These are phyloP conservation scores for Grus americana DNA, from an alignment of 2,113 vertebrate species.

Conservation along the genomic window DNA sequence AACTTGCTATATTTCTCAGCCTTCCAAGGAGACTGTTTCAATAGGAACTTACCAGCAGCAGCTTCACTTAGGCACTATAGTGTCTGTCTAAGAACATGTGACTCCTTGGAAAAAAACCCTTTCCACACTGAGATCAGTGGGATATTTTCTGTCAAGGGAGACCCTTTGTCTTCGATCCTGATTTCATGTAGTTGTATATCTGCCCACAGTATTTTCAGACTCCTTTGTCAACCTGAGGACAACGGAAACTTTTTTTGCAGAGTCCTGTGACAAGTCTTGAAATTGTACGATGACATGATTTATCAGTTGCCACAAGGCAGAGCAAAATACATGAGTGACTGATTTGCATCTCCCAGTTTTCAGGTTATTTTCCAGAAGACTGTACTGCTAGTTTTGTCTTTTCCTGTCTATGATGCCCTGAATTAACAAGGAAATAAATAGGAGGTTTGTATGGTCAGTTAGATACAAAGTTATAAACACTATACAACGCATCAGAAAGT, in stretches of 20 bases:
- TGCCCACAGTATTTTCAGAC: not conserved
- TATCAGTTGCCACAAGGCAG: not conserved
- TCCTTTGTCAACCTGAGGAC: not conserved
- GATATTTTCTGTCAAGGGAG: not conserved
- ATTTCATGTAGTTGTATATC: not conserved
- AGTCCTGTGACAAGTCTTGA: not conserved
- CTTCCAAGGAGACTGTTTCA: not conserved
- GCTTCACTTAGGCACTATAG: not conserved
- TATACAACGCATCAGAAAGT: not conserved
- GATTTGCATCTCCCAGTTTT: not conserved
- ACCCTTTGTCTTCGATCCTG: not conserved
- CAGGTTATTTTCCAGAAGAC: not conserved
- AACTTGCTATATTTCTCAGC: constrained; percentile 7
- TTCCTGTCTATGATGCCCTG: not conserved
- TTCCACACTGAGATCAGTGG: not conserved
- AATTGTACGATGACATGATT: not conserved
- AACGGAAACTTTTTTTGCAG: not conserved
- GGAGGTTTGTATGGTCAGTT: not conserved
- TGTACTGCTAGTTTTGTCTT: not conserved
- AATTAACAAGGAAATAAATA: not conserved
- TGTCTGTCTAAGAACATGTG: not conserved
- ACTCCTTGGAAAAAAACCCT: not conserved
- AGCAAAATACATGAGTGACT: not conserved
- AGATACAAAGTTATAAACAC: not conserved
- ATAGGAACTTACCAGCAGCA: not conserved